A percentile compares a stretch with the other conserved stretches of the same genome.
Conservation (phyloP, 1,140 invertebrate species). For the Hermatobates lingyangjiaoensis region DNA sequence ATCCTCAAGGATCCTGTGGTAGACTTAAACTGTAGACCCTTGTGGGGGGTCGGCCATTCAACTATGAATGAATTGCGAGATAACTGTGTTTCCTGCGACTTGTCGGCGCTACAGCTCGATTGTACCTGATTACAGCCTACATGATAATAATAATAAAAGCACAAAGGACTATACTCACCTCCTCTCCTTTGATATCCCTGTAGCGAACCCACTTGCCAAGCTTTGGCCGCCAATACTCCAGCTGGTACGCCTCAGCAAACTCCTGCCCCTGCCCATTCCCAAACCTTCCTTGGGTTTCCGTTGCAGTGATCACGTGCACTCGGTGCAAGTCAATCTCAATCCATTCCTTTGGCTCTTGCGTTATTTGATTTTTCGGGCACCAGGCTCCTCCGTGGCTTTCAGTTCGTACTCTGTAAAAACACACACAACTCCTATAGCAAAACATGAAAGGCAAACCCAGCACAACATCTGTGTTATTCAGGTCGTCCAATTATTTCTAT, state of each 20-base stretch:
- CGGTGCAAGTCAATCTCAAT: conserved; percentile 52
- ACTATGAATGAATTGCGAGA: too few relatives aligned
- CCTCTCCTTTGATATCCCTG: conserved; percentile 41
- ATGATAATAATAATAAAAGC: too few relatives aligned
- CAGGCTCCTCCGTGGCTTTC: conserved; percentile 66
- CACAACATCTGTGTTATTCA: neutral
- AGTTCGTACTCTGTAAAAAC: conserved; percentile 44
- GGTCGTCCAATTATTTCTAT: too few relatives aligned
- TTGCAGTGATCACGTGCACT: conserved; percentile 55
- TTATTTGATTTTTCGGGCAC: conserved; percentile 60
- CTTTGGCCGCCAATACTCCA: conserved; percentile 58
- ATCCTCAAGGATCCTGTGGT: too few relatives aligned
- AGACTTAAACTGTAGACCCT: too few relatives aligned
- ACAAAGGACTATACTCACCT: too few relatives aligned
- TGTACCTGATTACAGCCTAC: too few relatives aligned
- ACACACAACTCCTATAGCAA: too few relatives aligned
- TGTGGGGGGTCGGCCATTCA: too few relatives aligned
- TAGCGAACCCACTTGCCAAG: conserved; percentile 53
- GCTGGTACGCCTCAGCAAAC: conserved; percentile 51
- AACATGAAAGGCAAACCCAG: too few relatives aligned
- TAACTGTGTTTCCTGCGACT: too few relatives aligned
- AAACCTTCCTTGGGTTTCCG: conserved; percentile 68
- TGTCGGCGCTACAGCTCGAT: too few relatives aligned
- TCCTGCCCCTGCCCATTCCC: conserved; percentile 68
- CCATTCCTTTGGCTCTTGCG: conserved; percentile 53